phyloP scores from a whole-genome alignment of 1,140 invertebrate species.

The Formica exsecta region DNA sequence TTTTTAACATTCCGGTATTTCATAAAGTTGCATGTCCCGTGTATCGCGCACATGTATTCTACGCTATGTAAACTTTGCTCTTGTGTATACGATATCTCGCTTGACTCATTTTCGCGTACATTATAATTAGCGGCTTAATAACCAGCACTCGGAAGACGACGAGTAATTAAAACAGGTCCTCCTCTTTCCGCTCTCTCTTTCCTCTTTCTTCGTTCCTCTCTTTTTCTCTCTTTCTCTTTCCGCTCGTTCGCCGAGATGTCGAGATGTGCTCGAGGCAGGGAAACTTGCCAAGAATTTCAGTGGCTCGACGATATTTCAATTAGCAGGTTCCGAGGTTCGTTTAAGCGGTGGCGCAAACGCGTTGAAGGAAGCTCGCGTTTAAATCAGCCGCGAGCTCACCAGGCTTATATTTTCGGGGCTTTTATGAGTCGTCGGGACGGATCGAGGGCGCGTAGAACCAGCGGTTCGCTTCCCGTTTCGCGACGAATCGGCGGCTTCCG shows the following conservation, averaged over 20 bases:
- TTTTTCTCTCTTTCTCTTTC: slow-evolving; percentile 50
- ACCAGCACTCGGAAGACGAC: slow-evolving; percentile 83
- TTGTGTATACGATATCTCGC: slow-evolving; percentile 57
- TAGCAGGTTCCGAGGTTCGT: slow-evolving; percentile 80
- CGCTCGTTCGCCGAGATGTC: slow-evolving; percentile 50
- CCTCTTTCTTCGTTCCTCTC: slow-evolving; percentile 59
- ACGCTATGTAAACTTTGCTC: slow-evolving; percentile 36
- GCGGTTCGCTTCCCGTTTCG: slow-evolving; percentile 62
- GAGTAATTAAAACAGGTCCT: slow-evolving; percentile 85
- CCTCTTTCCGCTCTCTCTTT: slow-evolving; percentile 60
- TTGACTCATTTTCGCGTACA: slow-evolving; percentile 84
- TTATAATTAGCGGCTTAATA: slow-evolving; percentile 87
- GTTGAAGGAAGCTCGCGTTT: slow-evolving; percentile 47
- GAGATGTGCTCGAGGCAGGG: slow-evolving; percentile 51
- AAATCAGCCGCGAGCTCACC: slow-evolving; percentile 31
- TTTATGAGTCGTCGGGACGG: slow-evolving; percentile 39
- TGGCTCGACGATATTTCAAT: slow-evolving; percentile 85
- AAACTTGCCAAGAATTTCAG: slow-evolving; percentile 84
- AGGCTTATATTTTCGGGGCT: slow-evolving; percentile 33
- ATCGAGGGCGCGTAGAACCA: slow-evolving; percentile 18
- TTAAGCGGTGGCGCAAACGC: slow-evolving; percentile 80
- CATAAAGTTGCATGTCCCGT: slow-evolving; percentile 19
- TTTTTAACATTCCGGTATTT: slow-evolving; percentile 11
- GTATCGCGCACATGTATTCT: slow-evolving; percentile 10
- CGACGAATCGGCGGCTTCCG: slow-evolving; percentile 62